A percentile compares a stretch with the other conserved stretches of the same genome.
These are phyloP conservation scores for Augochlora pura DNA, from an alignment of 1,140 invertebrate genomes.

Conservation along the genomic window DNA sequence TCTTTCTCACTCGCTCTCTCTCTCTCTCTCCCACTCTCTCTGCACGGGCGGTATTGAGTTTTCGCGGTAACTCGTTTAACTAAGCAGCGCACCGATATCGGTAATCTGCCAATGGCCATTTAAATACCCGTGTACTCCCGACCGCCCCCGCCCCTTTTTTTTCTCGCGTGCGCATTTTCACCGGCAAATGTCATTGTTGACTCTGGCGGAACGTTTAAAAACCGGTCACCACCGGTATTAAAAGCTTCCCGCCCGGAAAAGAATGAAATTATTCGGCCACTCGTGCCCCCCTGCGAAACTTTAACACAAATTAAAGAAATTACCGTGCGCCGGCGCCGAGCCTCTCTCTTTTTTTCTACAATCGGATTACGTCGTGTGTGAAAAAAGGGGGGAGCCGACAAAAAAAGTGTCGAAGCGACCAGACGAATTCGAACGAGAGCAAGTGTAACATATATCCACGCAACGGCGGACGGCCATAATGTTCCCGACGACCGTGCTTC, in stretches of 20 bases:
- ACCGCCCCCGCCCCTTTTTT: conserved; percentile 46
- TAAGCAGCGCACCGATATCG: conserved; percentile 66
- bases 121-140: conserved; percentile 57
- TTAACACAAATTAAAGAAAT: conserved; percentile 61
- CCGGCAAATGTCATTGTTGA: conserved; percentile 65
- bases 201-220: conserved; percentile 59
- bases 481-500: too few relatives aligned
- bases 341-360: conserved; percentile 34
- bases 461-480: too few relatives aligned
- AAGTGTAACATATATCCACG: too few relatives aligned
- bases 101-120: conserved; percentile 69
- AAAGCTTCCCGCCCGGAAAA: conserved; percentile 57
- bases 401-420: not conserved
- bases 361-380: conserved; percentile 16
- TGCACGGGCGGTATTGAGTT: conserved; percentile 67
- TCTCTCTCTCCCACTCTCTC: conserved; percentile 37
- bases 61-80: conserved; percentile 69
- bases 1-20: conserved; percentile 29
- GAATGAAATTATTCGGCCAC: conserved; percentile 59
- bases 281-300: conserved; percentile 40
- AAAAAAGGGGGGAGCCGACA: not conserved
- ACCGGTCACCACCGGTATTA: conserved; percentile 62
- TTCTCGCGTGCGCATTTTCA: conserved; percentile 65
- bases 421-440: not conserved
- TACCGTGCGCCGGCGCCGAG: conserved; percentile 18